Conservation (phyloP, 2,797 vertebrate species). For the Sebastes paucispinis region DNA sequence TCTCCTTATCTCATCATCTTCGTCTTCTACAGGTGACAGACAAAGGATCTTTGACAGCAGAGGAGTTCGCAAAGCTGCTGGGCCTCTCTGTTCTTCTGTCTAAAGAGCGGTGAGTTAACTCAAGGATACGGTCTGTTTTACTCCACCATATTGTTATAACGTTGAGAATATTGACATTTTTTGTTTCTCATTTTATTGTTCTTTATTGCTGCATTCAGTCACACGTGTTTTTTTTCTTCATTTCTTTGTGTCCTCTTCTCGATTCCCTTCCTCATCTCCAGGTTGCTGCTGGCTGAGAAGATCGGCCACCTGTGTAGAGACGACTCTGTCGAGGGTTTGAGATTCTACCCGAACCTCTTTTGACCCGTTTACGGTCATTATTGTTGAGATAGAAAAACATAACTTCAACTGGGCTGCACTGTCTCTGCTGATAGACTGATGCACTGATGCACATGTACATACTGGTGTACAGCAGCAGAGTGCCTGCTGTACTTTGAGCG, state of each 20-base stretch:
- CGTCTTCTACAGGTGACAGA: constrained; percentile 87
- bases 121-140: neutral
- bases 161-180: neutral
- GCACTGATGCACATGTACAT: neutral
- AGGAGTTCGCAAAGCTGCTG: constrained; percentile 96
- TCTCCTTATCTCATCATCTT: neutral
- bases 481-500: neutral
- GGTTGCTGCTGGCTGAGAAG: constrained; percentile 96
- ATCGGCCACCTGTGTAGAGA: constrained; percentile 97
- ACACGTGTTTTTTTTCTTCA: neutral
- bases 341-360: constrained; percentile 97
- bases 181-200: neutral
- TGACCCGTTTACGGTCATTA: constrained; percentile 67
- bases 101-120: constrained; percentile 89
- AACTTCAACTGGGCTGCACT: neutral
- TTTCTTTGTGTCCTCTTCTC: neutral
- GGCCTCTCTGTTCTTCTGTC: constrained; percentile 97
- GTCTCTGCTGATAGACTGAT: constrained; percentile 3
- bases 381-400: neutral
- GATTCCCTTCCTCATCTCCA: constrained; percentile 57
- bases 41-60: constrained; percentile 94
- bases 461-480: neutral
- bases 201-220: neutral
- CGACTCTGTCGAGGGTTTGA: constrained; percentile 96
- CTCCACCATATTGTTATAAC: neutral